Evolutionary conservation across 1,140 invertebrate genomes (phyloP), one percentile per base, ranked within the genome.

Genomic region (Drosophila carrolli): DNA sequence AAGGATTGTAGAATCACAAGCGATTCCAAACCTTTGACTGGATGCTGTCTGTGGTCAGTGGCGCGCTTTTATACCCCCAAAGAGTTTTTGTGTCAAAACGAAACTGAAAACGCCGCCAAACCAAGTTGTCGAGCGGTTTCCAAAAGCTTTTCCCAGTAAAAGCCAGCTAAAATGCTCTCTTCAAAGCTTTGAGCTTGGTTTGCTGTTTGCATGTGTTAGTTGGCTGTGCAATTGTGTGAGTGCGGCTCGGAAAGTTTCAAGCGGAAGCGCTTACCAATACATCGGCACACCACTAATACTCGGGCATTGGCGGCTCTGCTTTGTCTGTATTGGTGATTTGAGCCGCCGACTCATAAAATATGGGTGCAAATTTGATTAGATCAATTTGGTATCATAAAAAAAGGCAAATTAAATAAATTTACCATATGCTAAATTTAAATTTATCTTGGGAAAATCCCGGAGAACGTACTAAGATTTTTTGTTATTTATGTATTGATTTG

Each of bases 1-100:
- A 90, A 91, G 90, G 90, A 90, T 85, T 85, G 90, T 91, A 92
- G 90, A 91, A 91, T 83, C 83, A 90, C 90, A 57, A 75, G 75
- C 83, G 91, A 91, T 92, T 92, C 91, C 91, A 92, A 92, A 92
- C 89, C 91, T 92, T 92, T 92, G 94, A 95, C 95, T 95, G 95
- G 94, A 95, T 95, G 94, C 93, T 94, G 94, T 94, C 94, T 93
- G 93, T 93, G 92, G 92, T 92, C 91, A 92, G 93, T 93, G 93
- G 93, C 89, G 93, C 93, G 93, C 94, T 95, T 95, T 93, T 94
- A 94, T 94, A 94, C 93, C 79, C 90, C 75, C 85, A 90, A 81
- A 89, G 81, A 93, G 93, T 93, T 93, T 93, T 89, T 89, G 85
- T 89, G 84, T 73, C 84, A 81, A 89, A 89, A 81, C 84, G 84